Base-by-base conservation (phyloP, 2,888 invertebrate species). In the Gerris lacustris region DNA sequence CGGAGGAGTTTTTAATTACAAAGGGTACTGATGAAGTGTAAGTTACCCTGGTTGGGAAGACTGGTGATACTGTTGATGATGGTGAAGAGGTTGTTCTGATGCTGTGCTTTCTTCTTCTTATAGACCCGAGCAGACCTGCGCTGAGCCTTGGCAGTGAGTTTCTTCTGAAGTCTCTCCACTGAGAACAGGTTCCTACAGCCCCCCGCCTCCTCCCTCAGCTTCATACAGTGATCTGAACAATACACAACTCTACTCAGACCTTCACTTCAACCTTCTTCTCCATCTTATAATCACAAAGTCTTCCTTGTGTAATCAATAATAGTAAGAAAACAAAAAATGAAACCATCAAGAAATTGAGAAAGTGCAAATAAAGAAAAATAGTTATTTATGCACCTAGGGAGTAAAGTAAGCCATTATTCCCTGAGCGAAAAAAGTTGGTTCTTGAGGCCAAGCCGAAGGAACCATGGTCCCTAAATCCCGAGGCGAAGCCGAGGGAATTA, bases 151-250 rank as follows among this genome's bases (percentile, higher is more conserved):
- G 86, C 76, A 87, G 86, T 71, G n/a, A 87, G 80, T 69, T 84
- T 84, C 77, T 86, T 86, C 63, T 90, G 80, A 78, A 85, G 87
- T 76, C 86, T 86, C 78, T 91, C 90, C 0, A 87, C 90, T 78
- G 87, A 88, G 73, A 91, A 86, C 45, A 90, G 84, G 79, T 90
- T 86, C 77, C 85, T 84, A 71, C 84, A 86, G 2, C 85, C 85
- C 6, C 86, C 87, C 9, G 87, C 84, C 73, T 85, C 84, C 79
- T 91, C 89, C 6, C 88, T 85, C 68, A 92, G 81, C 73, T 86
- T 85, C 91, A 92, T 91, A 78, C 92, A 92, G 75, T 89, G 88
- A 82, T 92, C 92, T 79, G 84, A 63, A 77, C 76, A 68, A 72
- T 70, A 69, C 68, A 69, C 73, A 69, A 72, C 44, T n/a, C n/a